These are phyloP conservation scores for Sorex maritimensis DNA, from an alignment of 2,797 vertebrate species.

Conservation along the genomic window DNA sequence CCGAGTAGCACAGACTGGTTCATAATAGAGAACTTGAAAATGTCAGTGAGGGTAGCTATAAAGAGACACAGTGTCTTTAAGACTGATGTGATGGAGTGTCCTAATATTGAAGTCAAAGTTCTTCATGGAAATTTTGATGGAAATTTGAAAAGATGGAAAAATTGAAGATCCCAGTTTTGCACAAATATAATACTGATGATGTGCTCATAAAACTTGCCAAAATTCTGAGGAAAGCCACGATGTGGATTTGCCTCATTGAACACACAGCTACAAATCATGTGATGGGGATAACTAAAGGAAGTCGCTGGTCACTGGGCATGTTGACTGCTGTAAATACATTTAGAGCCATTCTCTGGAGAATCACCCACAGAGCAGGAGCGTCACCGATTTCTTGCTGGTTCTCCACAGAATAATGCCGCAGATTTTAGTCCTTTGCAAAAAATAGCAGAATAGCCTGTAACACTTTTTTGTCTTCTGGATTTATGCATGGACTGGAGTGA, in stretches of 20 bases:
- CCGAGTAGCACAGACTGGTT: neutral
- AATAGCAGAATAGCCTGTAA: neutral
- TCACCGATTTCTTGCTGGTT: no score
- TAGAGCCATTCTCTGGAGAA: neutral
- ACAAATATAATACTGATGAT: no score
- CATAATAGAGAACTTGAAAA: conserved; percentile 10
- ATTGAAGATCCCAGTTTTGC: neutral
- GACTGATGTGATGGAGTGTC: neutral
- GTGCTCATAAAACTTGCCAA: neutral
- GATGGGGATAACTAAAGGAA: neutral
- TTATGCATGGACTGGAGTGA: neutral
- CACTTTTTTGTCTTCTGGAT: no score
- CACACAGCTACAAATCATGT: neutral
- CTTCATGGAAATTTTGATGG: no score
- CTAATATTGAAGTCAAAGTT: neutral
- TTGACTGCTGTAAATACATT: neutral
- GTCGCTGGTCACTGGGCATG: rapidly evolving
- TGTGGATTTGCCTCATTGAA: neutral
- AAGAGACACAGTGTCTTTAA: neutral
- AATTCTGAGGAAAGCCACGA: neutral
- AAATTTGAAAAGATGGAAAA: no score
- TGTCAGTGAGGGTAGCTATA: neutral
- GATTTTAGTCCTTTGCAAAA: neutral
- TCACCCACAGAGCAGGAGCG: rapidly evolving
- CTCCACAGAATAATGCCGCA: no score